Conservation (phyloP, 2,888 invertebrate genomes). For the Stomorhina lunata region DNA sequence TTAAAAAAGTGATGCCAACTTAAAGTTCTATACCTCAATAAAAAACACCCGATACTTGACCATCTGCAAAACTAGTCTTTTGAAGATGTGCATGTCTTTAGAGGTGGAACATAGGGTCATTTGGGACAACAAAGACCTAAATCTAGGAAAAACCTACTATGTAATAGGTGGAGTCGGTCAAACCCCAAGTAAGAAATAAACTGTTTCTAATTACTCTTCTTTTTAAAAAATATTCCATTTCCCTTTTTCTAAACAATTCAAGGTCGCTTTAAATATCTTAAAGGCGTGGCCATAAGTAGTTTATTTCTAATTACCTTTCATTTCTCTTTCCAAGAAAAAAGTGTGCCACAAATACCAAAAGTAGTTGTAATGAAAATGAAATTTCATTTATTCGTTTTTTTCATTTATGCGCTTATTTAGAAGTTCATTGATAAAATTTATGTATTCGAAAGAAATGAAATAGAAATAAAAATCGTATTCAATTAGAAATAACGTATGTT, state of each 20-base stretch:
- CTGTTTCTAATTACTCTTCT: too few species aligned
- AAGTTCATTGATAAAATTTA: constrained; percentile 55
- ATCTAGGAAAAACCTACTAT: too few species aligned
- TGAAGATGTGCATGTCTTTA: too few species aligned
- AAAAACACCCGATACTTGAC: too few species aligned
- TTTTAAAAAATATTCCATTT: background rate
- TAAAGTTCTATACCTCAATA: too few species aligned
- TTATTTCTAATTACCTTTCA: constrained; percentile 11
- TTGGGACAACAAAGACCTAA: too few species aligned
- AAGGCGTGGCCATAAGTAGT: background rate
- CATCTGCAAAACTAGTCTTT: too few species aligned
- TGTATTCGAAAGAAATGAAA: too few species aligned
- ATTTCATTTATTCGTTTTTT: constrained; percentile 31
- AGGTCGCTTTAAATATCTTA: background rate
- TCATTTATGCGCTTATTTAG: constrained; percentile 14
- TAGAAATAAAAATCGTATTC: background rate
- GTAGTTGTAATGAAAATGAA: constrained; percentile 62
- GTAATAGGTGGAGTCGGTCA: too few species aligned
- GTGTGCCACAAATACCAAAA: constrained; percentile 52
- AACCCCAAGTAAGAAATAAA: too few species aligned
- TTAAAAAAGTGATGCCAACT: too few species aligned
- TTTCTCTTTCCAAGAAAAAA: constrained; percentile 46
- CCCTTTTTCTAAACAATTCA: background rate
- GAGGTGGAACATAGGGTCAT: too few species aligned
- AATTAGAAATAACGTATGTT: constrained; percentile 11